A percentile compares a stretch with the other conserved stretches of the same genome.
Conservation (phyloP, 2,888 invertebrate genomes). For the Nemoura dubitans region DNA sequence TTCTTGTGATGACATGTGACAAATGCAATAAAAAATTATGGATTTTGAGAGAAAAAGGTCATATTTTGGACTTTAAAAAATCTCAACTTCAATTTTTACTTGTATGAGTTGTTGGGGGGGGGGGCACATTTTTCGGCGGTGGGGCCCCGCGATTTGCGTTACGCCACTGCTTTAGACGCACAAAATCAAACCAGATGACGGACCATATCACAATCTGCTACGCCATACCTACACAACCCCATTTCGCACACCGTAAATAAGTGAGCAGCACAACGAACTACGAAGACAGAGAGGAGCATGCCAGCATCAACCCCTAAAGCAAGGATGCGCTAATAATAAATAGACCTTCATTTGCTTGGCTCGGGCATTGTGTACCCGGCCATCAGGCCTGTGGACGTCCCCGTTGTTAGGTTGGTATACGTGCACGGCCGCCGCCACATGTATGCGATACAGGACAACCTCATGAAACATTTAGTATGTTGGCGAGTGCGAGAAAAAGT, state of each 20-base stretch:
- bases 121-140: background rate
- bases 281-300: background rate
- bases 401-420: background rate
- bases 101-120: too few species aligned
- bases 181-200: background rate
- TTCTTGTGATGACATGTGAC: too few species aligned
- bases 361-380: background rate
- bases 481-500: background rate
- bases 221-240: background rate
- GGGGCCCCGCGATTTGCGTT: too few species aligned
- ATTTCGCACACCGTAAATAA: background rate
- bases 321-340: slow-evolving; percentile 22
- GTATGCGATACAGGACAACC: background rate
- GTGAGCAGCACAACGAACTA: background rate
- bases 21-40: too few species aligned
- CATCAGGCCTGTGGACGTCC: background rate
- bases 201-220: background rate
- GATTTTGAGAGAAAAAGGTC: too few species aligned
- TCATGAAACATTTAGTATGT: background rate
- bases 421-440: background rate
- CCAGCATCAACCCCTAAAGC: background rate
- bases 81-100: too few species aligned
- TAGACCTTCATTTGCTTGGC: slow-evolving; percentile 30
- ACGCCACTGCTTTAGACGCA: background rate
- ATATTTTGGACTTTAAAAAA: too few species aligned